Evolutionary conservation across 2,888 invertebrate genomes (phyloP).

Genomic region (Muscina levida): DNA sequence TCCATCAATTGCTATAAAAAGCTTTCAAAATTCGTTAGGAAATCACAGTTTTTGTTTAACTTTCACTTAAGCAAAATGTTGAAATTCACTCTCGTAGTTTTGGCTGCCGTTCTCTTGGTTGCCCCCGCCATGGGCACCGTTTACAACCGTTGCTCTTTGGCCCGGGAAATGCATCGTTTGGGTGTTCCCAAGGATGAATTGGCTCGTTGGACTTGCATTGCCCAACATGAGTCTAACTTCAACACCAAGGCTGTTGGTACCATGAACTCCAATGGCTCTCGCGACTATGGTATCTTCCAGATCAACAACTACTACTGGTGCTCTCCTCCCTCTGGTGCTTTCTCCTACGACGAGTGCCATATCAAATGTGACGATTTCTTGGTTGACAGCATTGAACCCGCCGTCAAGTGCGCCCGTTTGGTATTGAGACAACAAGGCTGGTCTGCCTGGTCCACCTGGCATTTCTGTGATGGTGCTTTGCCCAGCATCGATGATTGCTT

Average conservation of each 20-base stretch:
- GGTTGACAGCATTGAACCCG: slow-evolving; percentile 67
- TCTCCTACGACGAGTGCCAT: slow-evolving; percentile 68
- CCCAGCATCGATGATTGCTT: slow-evolving; percentile 72
- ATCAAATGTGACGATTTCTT: slow-evolving; percentile 63
- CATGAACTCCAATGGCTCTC: slow-evolving; percentile 78
- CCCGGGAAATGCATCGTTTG: slow-evolving; percentile 70
- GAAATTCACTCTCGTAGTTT: slow-evolving; percentile 15
- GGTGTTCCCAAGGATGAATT: slow-evolving; percentile 71
- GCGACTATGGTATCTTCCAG: slow-evolving; percentile 73
- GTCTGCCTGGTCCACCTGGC: slow-evolving; percentile 73
- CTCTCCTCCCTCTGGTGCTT: slow-evolving; percentile 51
- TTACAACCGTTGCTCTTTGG: slow-evolving; percentile 72
- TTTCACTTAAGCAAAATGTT: slow-evolving; percentile 39
- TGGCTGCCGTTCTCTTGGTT: slow-evolving; percentile 41
- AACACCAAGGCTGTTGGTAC: slow-evolving; percentile 78
- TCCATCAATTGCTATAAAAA: slow-evolving; percentile 4
- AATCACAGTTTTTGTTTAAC: not conserved
- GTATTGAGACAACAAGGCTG: slow-evolving; percentile 69
- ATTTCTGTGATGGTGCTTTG: slow-evolving; percentile 71
- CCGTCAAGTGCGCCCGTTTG: slow-evolving; percentile 64
- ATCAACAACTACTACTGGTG: slow-evolving; percentile 74
- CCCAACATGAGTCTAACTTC: slow-evolving; percentile 72
- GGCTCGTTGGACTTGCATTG: slow-evolving; percentile 72
- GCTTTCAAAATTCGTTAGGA: not conserved
- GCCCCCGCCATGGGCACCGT: slow-evolving; percentile 69